These are phyloP conservation scores for Nomada ferruginata DNA, from an alignment of 2,888 invertebrate species.

Conservation along the genomic window DNA sequence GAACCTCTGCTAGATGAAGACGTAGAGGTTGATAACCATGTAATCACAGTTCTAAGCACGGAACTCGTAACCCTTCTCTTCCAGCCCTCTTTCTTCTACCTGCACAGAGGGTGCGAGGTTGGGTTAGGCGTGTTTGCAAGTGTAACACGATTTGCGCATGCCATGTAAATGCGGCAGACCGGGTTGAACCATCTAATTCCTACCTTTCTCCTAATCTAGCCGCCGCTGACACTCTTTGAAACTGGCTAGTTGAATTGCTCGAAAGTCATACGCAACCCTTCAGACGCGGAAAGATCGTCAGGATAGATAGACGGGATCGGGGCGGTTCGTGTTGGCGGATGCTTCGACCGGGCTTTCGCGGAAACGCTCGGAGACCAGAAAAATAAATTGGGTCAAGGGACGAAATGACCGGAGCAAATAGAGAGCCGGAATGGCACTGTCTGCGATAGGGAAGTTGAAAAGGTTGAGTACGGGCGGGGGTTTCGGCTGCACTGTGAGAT, in stretches of 20 bases:
- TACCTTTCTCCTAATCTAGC: constrained; percentile 53
- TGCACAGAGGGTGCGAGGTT: background rate
- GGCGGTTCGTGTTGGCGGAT: constrained; percentile 11
- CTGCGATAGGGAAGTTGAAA: background rate
- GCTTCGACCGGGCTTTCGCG: background rate
- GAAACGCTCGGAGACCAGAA: constrained; percentile 9
- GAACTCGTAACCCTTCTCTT: constrained; percentile 42
- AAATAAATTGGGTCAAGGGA: constrained; percentile 28
- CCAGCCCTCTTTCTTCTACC: constrained; percentile 20
- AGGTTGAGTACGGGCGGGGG: background rate
- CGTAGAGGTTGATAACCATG: constrained; percentile 62
- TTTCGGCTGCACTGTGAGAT: background rate
- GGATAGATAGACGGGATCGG: constrained; percentile 26
- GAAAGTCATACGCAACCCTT: constrained; percentile 38
- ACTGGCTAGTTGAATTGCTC: constrained; percentile 48
- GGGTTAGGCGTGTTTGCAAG: constrained; percentile 31
- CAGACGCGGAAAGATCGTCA: constrained; percentile 33
- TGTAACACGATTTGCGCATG: constrained; percentile 56
- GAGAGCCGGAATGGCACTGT: background rate
- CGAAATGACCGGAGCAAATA: background rate
- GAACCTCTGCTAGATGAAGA: constrained; percentile 67
- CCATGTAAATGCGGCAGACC: constrained; percentile 47
- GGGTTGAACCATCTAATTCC: constrained; percentile 35
- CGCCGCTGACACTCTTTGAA: constrained; percentile 49
- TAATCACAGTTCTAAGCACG: constrained; percentile 67